Percentiles rank a stretch among this genome's conserved stretches.
These are phyloP conservation scores for Simalia tracyae DNA, from an alignment of 2,797 vertebrate species.

Conservation along the genomic window DNA sequence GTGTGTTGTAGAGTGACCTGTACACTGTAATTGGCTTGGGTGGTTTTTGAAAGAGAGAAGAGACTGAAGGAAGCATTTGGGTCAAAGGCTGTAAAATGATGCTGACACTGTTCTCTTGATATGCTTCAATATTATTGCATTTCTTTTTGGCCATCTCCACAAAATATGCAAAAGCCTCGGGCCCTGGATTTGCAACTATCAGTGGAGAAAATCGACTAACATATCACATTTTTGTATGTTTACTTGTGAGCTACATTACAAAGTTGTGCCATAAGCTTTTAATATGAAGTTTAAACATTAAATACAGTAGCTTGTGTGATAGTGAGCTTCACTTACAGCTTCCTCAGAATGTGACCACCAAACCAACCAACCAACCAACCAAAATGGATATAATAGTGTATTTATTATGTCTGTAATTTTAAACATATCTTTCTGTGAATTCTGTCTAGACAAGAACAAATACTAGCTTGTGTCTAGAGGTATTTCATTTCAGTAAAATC, in stretches of 20 bases:
- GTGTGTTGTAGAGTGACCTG: not conserved
- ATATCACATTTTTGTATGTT: conserved; percentile 51
- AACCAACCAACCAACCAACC: conserved; percentile 3
- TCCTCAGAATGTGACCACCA: conserved; percentile 53
- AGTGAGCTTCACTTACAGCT: conserved; percentile 46
- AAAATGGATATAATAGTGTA: conserved; percentile 37
- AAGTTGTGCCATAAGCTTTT: conserved; percentile 64
- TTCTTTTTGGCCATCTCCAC: conserved; percentile 66
- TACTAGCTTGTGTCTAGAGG: conserved; percentile 57
- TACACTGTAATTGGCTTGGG: conserved; percentile 22
- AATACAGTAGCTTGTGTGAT: conserved; percentile 59
- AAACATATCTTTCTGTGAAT: conserved; percentile 57
- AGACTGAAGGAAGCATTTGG: conserved; percentile 32
- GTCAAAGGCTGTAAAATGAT: conserved; percentile 51
- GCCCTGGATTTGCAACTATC: conserved; percentile 57
- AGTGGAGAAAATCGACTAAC: conserved; percentile 41
- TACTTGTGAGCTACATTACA: conserved; percentile 54
- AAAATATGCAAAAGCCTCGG: conserved; percentile 65
- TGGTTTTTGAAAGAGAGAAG: conserved; percentile 45
- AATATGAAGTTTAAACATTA: conserved; percentile 50
- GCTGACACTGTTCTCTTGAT: conserved; percentile 51
- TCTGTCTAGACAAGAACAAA: conserved; percentile 45
- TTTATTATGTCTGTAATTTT: conserved; percentile 65
- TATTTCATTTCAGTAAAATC: conserved; percentile 59
- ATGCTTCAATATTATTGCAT: conserved; percentile 59